Evolutionary conservation across 2,888 invertebrate genomes (phyloP), one percentile per base, ranked within the genome.

Genomic region (Acanthococcus lagerstroemiae): DNA sequence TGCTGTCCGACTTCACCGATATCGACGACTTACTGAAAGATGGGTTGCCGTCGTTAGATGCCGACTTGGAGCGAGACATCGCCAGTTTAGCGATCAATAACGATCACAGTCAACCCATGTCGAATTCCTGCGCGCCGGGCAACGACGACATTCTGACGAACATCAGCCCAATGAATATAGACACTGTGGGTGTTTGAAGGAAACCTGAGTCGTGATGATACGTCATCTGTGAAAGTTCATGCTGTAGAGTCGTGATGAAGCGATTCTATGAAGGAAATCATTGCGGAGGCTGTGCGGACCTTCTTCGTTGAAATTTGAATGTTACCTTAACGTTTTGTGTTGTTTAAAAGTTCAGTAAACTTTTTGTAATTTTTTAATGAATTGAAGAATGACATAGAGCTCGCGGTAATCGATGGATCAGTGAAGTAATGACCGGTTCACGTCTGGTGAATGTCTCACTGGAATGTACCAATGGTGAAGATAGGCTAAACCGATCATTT

Each of bases 1-100:
- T 63, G n/a, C n/a, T 63, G 12, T 63, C 63, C 3, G 63, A 63
- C 37, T 63, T 63, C 19, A 52, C 54, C 22, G 52, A 54, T 37
- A 63, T 63, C 24, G 63, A 63, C 9, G 52, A 37, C 54, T 44
- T 63, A 24, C 6, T 44, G 1, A 50, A 27, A n/a, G 24, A 37
- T 52, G 17, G 54, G 7, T n/a, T 50, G 26, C 24, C 63, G 1
- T 63, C 63, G 15, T 21, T 63, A 24, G 63, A 63, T 63, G 50
- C 52, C 7, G 63, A 63, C 21, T 37, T 63, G 22, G 63, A 63
- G 54, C 52, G 63, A 37, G 37, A 63, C 24, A 63, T 63, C 1
- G 63, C 63, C 5, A 25, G 63, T 21, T 54, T 63, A 30, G 54
- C n/a, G 22, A 63, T 63, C 9, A 9, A 37, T 37, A 15, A 9